Evolutionary conservation across 1,140 invertebrate genomes (phyloP).

Genomic region (Euglossa dilemma): DNA sequence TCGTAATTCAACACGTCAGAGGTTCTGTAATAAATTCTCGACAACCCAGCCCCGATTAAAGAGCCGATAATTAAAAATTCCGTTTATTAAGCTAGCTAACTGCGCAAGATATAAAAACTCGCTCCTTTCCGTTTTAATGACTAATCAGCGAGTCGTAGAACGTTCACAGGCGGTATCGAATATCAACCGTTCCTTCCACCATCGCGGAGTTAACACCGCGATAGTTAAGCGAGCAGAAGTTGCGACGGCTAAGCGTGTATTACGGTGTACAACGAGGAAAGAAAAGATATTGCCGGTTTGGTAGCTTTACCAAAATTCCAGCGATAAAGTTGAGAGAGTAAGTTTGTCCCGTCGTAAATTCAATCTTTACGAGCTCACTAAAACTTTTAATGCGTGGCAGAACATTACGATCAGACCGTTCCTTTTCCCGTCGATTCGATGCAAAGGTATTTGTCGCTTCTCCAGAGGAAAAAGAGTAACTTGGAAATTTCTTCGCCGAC

Average conservation of each 20-base stretch:
- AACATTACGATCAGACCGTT: constrained; percentile 16
- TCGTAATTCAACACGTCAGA: too few relatives aligned
- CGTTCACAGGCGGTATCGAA: not conserved
- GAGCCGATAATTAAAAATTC: too few relatives aligned
- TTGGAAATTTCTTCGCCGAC: not conserved
- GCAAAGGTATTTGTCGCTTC: constrained; percentile 8
- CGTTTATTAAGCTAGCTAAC: too few relatives aligned
- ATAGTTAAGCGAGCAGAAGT: not conserved
- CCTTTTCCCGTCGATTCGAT: not conserved
- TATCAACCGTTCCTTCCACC: not conserved
- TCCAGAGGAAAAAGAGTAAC: not conserved
- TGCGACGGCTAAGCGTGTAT: not conserved
- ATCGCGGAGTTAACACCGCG: not conserved
- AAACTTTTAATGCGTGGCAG: constrained; percentile 29
- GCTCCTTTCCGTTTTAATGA: not conserved
- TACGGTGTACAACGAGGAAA: not conserved
- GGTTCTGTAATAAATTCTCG: too few relatives aligned
- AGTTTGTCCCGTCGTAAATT: constrained; percentile 15
- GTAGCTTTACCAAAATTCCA: constrained; percentile 22
- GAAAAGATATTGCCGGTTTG: not conserved
- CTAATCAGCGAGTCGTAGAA: not conserved
- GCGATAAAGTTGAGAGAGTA: constrained; percentile 22
- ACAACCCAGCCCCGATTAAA: too few relatives aligned
- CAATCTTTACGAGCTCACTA: constrained; percentile 34
- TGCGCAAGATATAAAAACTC: not conserved